These are phyloP conservation scores for Dermochelys coriacea DNA, from an alignment of 2,797 vertebrate species.

Conservation along the genomic window DNA sequence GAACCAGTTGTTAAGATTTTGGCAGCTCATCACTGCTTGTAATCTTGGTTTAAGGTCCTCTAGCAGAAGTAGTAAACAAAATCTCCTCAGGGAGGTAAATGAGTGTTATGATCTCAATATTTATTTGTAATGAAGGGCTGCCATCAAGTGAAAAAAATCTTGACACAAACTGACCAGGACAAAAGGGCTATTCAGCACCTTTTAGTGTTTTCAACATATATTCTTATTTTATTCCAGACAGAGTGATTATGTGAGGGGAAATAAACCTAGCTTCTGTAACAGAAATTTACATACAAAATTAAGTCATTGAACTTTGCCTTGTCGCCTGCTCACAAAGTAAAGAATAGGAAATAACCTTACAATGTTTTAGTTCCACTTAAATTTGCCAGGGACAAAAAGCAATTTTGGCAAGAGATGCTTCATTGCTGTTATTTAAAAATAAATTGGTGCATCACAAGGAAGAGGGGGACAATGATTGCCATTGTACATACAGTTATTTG, in stretches of 20 bases:
- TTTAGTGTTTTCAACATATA: not conserved
- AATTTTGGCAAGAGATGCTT: not conserved
- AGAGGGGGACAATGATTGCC: not conserved
- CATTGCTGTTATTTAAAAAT: not conserved
- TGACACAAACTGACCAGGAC: accelerated
- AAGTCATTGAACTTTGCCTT: not conserved
- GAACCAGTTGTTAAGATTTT: too few species aligned
- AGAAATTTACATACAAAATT: not conserved
- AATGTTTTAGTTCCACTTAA: not conserved
- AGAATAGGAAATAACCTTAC: not conserved
- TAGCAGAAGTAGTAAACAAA: not conserved
- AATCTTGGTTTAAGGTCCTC: not conserved
- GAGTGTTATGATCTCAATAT: not conserved
- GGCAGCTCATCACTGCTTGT: too few species aligned
- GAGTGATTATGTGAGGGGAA: not conserved
- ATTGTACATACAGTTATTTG: not conserved
- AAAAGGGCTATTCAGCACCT: not conserved
- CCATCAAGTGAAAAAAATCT: too few species aligned
- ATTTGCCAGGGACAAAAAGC: not conserved
- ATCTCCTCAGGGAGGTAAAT: not conserved
- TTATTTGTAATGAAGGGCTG: not conserved
- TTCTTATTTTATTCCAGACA: not conserved
- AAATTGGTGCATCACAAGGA: not conserved
- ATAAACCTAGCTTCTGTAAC: not conserved
- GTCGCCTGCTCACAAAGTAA: not conserved